Base-by-base conservation (phyloP, 2,888 invertebrate species). In the Philereme transversata region DNA sequence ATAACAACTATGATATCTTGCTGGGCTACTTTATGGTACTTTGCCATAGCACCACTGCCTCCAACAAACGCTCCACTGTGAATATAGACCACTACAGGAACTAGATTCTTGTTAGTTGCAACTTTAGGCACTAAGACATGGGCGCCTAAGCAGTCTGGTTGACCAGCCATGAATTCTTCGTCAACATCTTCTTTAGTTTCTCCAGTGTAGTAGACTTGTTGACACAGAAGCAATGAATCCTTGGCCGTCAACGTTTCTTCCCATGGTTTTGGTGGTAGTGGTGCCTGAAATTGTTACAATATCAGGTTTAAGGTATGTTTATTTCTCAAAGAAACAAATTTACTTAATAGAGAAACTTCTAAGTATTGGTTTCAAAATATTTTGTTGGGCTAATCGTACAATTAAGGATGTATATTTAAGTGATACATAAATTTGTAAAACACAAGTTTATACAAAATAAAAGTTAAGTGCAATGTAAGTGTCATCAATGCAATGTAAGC, bases 1-100 rank as follows among this genome's bases (percentile, higher is more conserved):
- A 94, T 94, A 0, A 96, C 93, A 1, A 95, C 94, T 8, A 96
- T 86, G 6, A 96, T 79, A 10, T 95, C 95, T 79, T 95, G 95
- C 50, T 94, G 92, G 0, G 95, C 95, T 51, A 96, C 79, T 77
- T 95, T 95, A 69, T 95, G 87, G 4, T 93, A 84, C 64, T 73
- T 86, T 0, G 82, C 90, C 88, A 90, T 90, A 49, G 82, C 86
- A 0, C 84, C 82, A 70, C 80, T 86, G 0, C 92, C 92, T 0
- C 86, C 88, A 4, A 86, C 77, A 63, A 75, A 92, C 0, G 87
- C 91, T 8, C 92, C 92, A 61, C 91, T 90, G 38, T 92, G 92
- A 5, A 90, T 77, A 48, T 87, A 91, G 0, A 88, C 85, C 0
- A 91, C 54, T 0, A 92, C 90, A 11, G 92, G 91, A 11, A 90